Conservation (phyloP, 2,888 invertebrate species). For the Nemotelus pantherinus region DNA sequence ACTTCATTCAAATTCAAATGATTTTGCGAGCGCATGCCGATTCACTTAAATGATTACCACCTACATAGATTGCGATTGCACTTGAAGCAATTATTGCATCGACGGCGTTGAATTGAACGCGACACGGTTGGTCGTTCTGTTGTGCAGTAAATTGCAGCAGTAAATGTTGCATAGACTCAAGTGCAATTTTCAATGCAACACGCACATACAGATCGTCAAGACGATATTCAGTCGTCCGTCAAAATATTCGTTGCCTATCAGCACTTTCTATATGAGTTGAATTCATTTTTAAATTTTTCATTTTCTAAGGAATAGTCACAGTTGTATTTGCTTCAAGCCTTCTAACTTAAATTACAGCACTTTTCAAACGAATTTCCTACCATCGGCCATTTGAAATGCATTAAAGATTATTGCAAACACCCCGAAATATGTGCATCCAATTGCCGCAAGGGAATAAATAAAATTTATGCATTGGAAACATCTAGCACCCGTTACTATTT, state of each 20-base stretch:
- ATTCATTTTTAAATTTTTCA: too few relatives aligned
- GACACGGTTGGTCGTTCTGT: neutral
- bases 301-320: too few relatives aligned
- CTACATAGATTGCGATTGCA: slow-evolving; percentile 6
- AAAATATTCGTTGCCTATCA: too few relatives aligned
- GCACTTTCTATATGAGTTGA: too few relatives aligned
- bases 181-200: neutral
- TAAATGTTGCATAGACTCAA: neutral
- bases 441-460: too few relatives aligned
- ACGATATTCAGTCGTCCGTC: neutral
- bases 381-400: too few relatives aligned
- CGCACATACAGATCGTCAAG: neutral
- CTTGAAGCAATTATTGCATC: neutral
- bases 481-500: neutral
- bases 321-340: too few relatives aligned
- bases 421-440: too few relatives aligned
- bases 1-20: slow-evolving; percentile 25
- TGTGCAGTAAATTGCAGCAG: neutral
- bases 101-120: neutral
- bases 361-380: too few relatives aligned
- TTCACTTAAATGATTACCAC: slow-evolving; percentile 30
- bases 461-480: too few relatives aligned
- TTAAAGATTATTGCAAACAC: too few relatives aligned
- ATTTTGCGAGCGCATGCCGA: slow-evolving; percentile 22
- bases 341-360: too few relatives aligned